These are phyloP conservation scores for Gallinago jamesoni DNA, from an alignment of 2,113 vertebrate species.

Conservation along the genomic window DNA sequence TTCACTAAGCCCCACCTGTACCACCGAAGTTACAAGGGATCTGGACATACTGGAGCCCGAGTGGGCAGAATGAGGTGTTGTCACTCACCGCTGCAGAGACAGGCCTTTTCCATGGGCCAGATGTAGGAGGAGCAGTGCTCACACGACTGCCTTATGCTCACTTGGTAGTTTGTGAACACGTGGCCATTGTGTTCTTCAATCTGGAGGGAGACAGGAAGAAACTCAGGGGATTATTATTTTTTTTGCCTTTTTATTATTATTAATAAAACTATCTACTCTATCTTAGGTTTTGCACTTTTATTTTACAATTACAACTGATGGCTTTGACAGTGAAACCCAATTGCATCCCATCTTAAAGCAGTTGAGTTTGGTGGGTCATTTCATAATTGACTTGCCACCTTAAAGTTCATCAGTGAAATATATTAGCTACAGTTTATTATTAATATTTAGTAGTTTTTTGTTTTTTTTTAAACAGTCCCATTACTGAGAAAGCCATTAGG, in stretches of 20 bases:
- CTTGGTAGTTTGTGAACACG: conserved; percentile 89
- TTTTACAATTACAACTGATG: neutral
- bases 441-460: neutral
- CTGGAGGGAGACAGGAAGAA: conserved; percentile 52
- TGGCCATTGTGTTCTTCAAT: conserved; percentile 89
- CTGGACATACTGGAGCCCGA: fast-evolving
- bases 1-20: neutral
- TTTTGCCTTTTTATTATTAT: neutral
- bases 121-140: conserved; percentile 94
- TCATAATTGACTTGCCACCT: neutral
- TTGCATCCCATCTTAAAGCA: neutral
- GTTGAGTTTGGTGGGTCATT: neutral
- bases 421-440: neutral
- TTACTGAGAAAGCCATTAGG: neutral
- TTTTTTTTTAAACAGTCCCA: neutral
- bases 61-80: neutral
- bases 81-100: conserved; percentile 91
- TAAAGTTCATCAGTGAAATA: neutral
- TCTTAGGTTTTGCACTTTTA: neutral
- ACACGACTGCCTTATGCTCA: conserved; percentile 94
- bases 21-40: neutral
- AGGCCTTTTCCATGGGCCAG: conserved; percentile 98
- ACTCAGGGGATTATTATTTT: neutral
- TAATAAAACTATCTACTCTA: neutral
- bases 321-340: neutral